These are phyloP conservation scores for Zophobas atratus DNA, from an alignment of 1,140 invertebrate genomes.

Conservation along the genomic window DNA sequence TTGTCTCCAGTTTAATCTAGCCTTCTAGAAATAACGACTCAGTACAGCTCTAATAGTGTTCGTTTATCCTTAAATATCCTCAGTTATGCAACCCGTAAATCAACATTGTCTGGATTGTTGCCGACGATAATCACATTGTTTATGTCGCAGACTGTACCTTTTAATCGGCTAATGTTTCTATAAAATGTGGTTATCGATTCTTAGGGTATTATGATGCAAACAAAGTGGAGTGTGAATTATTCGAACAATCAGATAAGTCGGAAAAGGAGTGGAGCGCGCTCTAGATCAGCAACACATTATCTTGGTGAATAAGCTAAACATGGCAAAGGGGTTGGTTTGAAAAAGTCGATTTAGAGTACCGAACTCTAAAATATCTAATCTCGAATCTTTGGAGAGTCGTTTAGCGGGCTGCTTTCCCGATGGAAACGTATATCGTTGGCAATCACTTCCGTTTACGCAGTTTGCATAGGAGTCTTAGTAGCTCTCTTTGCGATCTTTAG, in stretches of 20 bases:
- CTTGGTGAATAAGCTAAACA: slow-evolving; percentile 56
- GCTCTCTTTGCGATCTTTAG: slow-evolving; percentile 42
- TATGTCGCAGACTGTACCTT: slow-evolving; percentile 23
- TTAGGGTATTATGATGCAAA: slow-evolving; percentile 45
- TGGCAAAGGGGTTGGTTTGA: slow-evolving; percentile 51
- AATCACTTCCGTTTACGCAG: slow-evolving; percentile 58
- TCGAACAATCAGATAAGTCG: slow-evolving; percentile 47
- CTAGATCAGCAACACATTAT: slow-evolving; percentile 45
- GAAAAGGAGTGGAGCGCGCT: slow-evolving; percentile 42
- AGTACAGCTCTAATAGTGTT: neutral
- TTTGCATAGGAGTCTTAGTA: slow-evolving; percentile 46
- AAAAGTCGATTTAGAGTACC: slow-evolving; percentile 61
- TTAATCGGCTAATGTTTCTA: slow-evolving; percentile 38
- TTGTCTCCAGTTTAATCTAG: slow-evolving; percentile 29
- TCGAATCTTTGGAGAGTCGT: slow-evolving; percentile 61
- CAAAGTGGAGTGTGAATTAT: slow-evolving; percentile 50
- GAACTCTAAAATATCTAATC: slow-evolving; percentile 61
- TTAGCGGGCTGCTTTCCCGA: slow-evolving; percentile 54
- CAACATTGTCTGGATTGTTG: slow-evolving; percentile 7
- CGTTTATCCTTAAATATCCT: slow-evolving; percentile 31
- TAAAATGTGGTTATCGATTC: slow-evolving; percentile 39
- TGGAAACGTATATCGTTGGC: slow-evolving; percentile 54
- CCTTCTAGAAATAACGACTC: slow-evolving; percentile 8
- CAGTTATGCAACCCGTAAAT: slow-evolving; percentile 25
- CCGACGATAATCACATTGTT: slow-evolving; percentile 19